A percentile compares a stretch with the other conserved stretches of the same genome.
Conservation (phyloP, 1,140 invertebrate species). For the Drosophila arawakana region DNA sequence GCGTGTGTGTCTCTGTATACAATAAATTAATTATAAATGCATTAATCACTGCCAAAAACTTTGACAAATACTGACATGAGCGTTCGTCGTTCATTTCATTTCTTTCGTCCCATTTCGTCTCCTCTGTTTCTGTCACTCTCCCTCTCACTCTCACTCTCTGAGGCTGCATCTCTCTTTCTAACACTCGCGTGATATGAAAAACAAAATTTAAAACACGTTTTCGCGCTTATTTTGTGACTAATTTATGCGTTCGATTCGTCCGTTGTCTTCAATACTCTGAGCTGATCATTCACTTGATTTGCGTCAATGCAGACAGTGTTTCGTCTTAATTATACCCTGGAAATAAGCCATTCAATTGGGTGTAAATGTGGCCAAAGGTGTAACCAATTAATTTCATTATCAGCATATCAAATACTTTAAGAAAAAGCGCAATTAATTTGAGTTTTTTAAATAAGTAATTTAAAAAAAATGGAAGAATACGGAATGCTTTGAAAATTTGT, state of each 20-base stretch:
- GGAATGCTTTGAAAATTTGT: no score
- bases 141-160: constrained; percentile 16
- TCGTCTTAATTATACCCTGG: constrained; percentile 57
- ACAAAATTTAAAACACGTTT: constrained; percentile 83
- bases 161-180: constrained; percentile 27
- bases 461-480: no score
- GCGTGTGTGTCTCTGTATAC: constrained; percentile 49
- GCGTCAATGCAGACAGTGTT: constrained; percentile 49
- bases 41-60: constrained; percentile 81
- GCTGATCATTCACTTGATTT: constrained; percentile 55
- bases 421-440: not conserved
- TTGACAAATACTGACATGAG: constrained; percentile 83
- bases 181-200: constrained; percentile 64
- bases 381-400: not conserved
- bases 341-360: not conserved
- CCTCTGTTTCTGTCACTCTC: constrained; percentile 29
- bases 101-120: constrained; percentile 32
- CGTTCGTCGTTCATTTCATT: constrained; percentile 59
- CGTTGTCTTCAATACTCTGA: constrained; percentile 47
- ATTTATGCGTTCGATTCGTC: constrained; percentile 80
- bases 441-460: no score
- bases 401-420: not conserved
- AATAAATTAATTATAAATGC: constrained; percentile 84
- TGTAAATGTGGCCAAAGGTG: not conserved
- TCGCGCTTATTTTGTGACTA: constrained; percentile 78